phyloP scores from a whole-genome alignment of 2,888 invertebrate genomes.

The Oxytorus armatus region DNA sequence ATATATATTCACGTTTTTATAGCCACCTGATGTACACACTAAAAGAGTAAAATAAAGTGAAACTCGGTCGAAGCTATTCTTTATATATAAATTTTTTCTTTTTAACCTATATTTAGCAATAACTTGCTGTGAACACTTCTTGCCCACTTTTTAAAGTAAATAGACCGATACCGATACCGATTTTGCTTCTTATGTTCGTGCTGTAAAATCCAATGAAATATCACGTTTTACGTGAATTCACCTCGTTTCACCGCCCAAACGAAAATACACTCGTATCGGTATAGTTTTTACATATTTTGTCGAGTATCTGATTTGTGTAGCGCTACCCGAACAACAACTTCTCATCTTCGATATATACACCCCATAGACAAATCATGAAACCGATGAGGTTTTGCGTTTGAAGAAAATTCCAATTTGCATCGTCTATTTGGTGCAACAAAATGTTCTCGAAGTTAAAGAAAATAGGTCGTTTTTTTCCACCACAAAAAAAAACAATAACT shows the following conservation, averaged over 20 bases:
- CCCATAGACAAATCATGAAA: not conserved
- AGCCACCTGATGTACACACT: not conserved
- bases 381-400: not conserved
- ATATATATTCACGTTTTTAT: conserved; percentile 4
- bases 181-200: not conserved
- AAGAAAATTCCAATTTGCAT: not conserved
- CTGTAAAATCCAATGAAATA: conserved; percentile 23
- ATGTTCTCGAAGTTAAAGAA: not conserved
- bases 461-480: not conserved
- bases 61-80: conserved; percentile 45
- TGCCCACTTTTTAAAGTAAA: conserved; percentile 27
- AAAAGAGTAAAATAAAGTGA: conserved; percentile 9
- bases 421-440: not conserved
- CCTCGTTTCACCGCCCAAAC: not conserved
- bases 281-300: conserved; percentile 49
- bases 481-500: no score
- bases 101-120: conserved; percentile 14
- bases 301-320: conserved; percentile 8
- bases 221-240: conserved; percentile 1
- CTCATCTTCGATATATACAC: not conserved
- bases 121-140: conserved; percentile 36
- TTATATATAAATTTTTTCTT: not conserved
- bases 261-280: conserved; percentile 9
- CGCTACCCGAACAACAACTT: not conserved
- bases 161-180: not conserved